A percentile compares a stretch with the other conserved stretches of the same genome.
Evolutionary conservation across 2,888 invertebrate genomes (phyloP).

Genomic region (Lepidocyrtoides sp.): DNA sequence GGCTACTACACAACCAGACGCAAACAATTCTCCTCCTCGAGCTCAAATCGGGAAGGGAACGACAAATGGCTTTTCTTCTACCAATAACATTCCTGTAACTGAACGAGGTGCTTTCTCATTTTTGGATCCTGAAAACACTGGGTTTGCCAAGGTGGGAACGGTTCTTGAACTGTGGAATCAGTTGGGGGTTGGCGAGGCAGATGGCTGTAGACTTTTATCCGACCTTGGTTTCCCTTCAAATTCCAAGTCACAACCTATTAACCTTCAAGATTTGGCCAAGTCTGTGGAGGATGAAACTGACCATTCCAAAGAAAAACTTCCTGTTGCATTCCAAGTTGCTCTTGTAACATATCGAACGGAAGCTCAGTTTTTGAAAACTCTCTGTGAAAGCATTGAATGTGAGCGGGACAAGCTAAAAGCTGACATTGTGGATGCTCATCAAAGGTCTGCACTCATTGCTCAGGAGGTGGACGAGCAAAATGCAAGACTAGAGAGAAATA

Average conservation of each 20-base stretch:
- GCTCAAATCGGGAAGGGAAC: conserved; percentile 54
- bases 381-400: conserved; percentile 90
- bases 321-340: conserved; percentile 89
- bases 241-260: conserved; percentile 78
- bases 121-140: conserved; percentile 80
- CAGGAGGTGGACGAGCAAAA: conserved; percentile 97
- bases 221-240: conserved; percentile 80
- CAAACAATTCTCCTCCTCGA: conserved; percentile 44
- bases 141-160: conserved; percentile 81
- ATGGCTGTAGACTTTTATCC: conserved; percentile 67
- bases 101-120: conserved; percentile 82
- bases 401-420: conserved; percentile 94
- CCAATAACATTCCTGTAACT: conserved; percentile 70
- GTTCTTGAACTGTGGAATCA: conserved; percentile 81
- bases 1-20: conserved; percentile 39
- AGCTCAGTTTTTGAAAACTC: conserved; percentile 88
- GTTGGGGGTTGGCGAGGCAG: conserved; percentile 74
- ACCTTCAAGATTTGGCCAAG: conserved; percentile 82
- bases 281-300: conserved; percentile 84
- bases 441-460: conserved; percentile 93
- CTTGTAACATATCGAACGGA: conserved; percentile 91
- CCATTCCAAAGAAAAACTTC: conserved; percentile 86
- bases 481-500: conserved; percentile 92
- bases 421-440: conserved; percentile 94
- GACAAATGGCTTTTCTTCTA: conserved; percentile 63